A percentile compares a stretch with the other conserved stretches of the same genome.
Conservation (phyloP, 2,797 vertebrate genomes). For the Diceros bicornis region DNA sequence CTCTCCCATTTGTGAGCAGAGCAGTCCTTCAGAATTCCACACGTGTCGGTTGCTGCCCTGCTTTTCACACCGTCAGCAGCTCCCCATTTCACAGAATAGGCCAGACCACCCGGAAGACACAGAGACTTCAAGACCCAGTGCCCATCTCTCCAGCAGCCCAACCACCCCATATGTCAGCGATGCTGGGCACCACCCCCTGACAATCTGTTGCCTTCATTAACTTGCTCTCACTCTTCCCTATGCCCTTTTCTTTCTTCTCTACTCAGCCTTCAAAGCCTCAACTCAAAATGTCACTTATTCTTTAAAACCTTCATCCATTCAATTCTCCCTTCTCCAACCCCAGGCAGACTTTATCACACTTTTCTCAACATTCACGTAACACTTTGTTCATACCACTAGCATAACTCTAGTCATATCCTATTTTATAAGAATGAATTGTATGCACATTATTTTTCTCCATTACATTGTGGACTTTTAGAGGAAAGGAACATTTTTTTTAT, state of each 20-base stretch:
- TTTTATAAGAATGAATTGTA: background rate
- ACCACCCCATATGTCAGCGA: background rate
- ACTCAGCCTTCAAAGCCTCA: background rate
- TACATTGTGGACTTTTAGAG: background rate
- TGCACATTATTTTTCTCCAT: background rate
- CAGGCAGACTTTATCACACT: background rate
- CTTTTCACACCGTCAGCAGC: background rate
- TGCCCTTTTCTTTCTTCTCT: background rate
- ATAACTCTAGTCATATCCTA: background rate
- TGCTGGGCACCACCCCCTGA: background rate
- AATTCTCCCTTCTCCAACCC: background rate
- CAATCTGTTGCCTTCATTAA: background rate
- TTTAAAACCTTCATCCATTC: background rate
- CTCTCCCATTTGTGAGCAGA: background rate
- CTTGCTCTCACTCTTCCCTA: background rate
- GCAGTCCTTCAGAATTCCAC: background rate
- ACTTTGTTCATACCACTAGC: background rate
- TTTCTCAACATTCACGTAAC: background rate
- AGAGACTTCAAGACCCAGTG: background rate
- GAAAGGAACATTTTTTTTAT: background rate
- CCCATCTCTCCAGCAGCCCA: background rate
- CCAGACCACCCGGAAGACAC: background rate
- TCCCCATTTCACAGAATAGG: background rate
- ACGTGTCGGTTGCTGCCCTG: fast-evolving
- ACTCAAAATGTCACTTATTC: background rate